Base-by-base conservation (phyloP, 2,888 invertebrate species). In the Xestia xanthographa region DNA sequence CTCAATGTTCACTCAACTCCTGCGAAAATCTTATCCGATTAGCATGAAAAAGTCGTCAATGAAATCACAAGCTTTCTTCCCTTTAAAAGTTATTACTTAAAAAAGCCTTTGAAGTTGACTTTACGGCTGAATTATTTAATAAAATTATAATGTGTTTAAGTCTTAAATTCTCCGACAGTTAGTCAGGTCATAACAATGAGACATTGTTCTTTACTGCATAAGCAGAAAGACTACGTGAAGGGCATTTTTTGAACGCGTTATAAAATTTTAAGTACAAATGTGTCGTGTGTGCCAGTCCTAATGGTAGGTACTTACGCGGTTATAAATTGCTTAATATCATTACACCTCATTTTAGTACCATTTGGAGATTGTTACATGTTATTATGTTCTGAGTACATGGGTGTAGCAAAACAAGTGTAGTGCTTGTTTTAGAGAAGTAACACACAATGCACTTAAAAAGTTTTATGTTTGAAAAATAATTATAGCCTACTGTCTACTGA, bases 151-250 rank as follows among this genome's bases (percentile, higher is more conserved):
- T 85, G 63, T 70, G 8, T 74, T 66, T 66, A 77, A 72, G 66
- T 41, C n/a, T 80, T 66, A 71, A 78, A 77, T 80, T 66, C 74
- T 67, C 68, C 60, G 72, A 69, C 80, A 56, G 73, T 86, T 75
- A 69, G 65, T 83, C 77, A 78, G 48, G 66, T 34, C n/a, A 72
- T 79, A 69, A 86, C 84, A 86, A 86, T 86, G 75, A 66, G 67
- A 77, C 70, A 75, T 79, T 82, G 84, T 84, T 84, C 75, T 63
- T 72, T 56, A 75, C 11, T 56, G 62, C 67, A 48, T 75, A 82
- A 73, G 86, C 76, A 76, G 75, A 80, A 82, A 80, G 50, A 12
- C 62, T 70, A 75, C 71, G 71, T 58, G 79, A 34, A 73, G 69
- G 67, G 69, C 43, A 79, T 81, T 86, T 77, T 69, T 80, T 81